Conservation (phyloP, 2,113 vertebrate species). For the Desmodus rotundus region DNA sequence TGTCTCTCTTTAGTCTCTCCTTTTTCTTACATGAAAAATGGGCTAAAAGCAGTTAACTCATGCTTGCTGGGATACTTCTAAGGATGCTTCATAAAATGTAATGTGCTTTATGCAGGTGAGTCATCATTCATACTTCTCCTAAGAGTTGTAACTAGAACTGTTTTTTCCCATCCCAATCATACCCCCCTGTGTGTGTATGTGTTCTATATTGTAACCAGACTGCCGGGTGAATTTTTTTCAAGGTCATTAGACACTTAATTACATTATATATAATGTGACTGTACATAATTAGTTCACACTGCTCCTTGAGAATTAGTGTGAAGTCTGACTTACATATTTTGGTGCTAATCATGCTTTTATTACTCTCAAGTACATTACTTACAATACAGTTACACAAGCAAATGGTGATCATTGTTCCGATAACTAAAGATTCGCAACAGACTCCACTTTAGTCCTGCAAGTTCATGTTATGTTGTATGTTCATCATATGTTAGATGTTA, state of each 20-base stretch:
- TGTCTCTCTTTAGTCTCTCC: neutral
- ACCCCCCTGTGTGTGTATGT: neutral
- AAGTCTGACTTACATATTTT: neutral
- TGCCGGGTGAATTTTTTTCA: neutral
- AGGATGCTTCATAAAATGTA: neutral
- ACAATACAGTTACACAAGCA: neutral
- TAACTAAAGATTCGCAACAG: neutral
- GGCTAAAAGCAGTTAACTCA: neutral
- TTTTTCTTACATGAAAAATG: neutral
- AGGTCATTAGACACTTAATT: conserved; percentile 45
- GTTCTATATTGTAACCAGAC: conserved; percentile 31
- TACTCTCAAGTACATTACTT: neutral
- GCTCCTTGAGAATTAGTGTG: neutral
- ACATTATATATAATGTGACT: neutral
- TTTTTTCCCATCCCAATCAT: neutral
- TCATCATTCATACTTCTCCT: neutral
- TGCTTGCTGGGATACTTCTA: neutral
- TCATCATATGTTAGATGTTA: neutral
- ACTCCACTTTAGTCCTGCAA: neutral
- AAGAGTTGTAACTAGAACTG: neutral
- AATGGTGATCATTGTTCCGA: neutral
- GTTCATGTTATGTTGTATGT: too few species aligned
- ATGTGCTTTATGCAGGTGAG: neutral
- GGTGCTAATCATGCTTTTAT: conserved; percentile 32
- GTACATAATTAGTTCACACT: conserved; percentile 16